These are phyloP conservation scores for Tragelaphus scriptus DNA, from an alignment of 2,113 vertebrate species.

Conservation along the genomic window DNA sequence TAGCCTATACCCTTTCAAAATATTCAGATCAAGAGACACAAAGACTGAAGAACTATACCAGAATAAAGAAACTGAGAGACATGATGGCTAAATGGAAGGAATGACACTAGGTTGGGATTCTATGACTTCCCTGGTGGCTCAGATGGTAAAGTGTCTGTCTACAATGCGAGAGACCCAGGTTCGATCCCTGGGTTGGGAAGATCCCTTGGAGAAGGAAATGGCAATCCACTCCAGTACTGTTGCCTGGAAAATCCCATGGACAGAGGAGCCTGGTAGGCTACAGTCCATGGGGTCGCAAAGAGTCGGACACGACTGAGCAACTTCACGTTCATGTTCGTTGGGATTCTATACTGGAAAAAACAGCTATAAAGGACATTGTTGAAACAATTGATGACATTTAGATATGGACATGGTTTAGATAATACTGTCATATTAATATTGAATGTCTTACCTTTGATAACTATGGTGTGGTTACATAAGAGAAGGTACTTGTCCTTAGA, in stretches of 20 bases:
- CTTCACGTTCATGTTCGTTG: no score
- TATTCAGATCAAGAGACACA: not conserved
- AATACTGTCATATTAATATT: not conserved
- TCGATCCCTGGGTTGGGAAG: no score
- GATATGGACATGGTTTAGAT: not conserved
- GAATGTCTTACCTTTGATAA: not conserved
- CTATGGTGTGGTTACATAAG: not conserved
- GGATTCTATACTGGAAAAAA: not conserved
- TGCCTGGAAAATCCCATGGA: no score
- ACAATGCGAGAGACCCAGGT: no score
- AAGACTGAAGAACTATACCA: not conserved
- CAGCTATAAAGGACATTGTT: not conserved
- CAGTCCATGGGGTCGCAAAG: no score
- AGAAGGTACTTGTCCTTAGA: not conserved
- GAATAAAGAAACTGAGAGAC: constrained; percentile 2
- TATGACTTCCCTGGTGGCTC: not conserved
- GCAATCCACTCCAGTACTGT: no score
- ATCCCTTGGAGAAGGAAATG: no score
- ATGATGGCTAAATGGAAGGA: not conserved
- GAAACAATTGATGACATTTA: not conserved
- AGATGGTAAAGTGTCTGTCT: no score
- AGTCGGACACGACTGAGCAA: no score
- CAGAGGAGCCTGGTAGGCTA: no score
- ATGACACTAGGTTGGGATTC: not conserved
- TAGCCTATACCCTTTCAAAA: not conserved